Conservation (phyloP, 2,888 invertebrate genomes). For the Microplitis deprimator region DNA sequence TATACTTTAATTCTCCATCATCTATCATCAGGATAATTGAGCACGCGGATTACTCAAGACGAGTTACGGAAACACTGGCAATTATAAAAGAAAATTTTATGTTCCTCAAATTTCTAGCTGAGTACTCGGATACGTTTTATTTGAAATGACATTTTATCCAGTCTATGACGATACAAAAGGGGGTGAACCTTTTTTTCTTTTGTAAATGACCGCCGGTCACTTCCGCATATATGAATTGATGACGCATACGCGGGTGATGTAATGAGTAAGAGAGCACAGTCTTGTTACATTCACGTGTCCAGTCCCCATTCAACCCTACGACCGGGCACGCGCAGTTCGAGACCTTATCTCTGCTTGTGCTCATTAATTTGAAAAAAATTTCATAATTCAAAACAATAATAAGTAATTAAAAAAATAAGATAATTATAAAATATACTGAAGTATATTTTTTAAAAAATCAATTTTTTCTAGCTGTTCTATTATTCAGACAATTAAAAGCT, state of each 20-base stretch:
- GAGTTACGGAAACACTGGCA: neutral
- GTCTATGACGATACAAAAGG: neutral
- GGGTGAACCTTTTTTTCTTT: neutral
- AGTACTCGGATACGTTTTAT: no score
- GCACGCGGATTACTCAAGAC: neutral
- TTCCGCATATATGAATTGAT: slow-evolving; percentile 44
- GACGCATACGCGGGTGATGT: slow-evolving; percentile 49
- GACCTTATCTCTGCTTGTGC: slow-evolving; percentile 16
- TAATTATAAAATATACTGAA: neutral
- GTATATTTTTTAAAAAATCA: neutral
- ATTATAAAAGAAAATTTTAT: neutral
- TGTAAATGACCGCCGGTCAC: slow-evolving; percentile 48
- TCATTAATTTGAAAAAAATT: neutral
- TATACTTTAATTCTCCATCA: slow-evolving; percentile 6
- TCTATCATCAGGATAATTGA: slow-evolving; percentile 12
- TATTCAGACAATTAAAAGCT: neutral
- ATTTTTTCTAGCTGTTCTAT: neutral
- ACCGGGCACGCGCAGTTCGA: slow-evolving; percentile 12
- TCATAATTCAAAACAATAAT: neutral
- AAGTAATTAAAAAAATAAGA: neutral
- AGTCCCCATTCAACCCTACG: slow-evolving; percentile 32
- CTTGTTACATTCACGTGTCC: slow-evolving; percentile 49
- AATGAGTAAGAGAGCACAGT: slow-evolving; percentile 27
- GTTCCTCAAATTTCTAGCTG: no score
- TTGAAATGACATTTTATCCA: no score